Evolutionary conservation across 2,888 invertebrate species (phyloP).

Genomic region (Amiota minor): DNA sequence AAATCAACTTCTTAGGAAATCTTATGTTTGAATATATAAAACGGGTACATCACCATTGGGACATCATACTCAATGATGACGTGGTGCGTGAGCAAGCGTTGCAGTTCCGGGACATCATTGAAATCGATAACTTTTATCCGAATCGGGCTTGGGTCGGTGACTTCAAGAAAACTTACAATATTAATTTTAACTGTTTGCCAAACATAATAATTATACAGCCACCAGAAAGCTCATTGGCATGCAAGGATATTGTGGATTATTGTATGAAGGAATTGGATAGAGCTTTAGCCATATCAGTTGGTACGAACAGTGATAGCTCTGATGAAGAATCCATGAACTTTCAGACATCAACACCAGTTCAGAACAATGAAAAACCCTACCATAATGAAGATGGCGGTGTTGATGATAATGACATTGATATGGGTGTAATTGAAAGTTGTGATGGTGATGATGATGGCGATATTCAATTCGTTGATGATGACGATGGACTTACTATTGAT

Average conservation of each 20-base stretch:
- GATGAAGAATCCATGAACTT: background rate
- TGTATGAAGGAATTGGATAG: slow-evolving; percentile 48
- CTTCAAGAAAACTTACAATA: slow-evolving; percentile 51
- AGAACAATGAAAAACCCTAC: slow-evolving; percentile 13
- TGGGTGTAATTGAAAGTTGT: slow-evolving; percentile 17
- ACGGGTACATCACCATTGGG: slow-evolving; percentile 46
- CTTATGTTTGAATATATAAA: slow-evolving; percentile 53
- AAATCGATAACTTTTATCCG: slow-evolving; percentile 52
- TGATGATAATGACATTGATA: slow-evolving; percentile 3
- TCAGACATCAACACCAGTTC: background rate
- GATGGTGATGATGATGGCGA: slow-evolving; percentile 27
- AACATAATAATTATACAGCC: slow-evolving; percentile 42
- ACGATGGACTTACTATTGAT: slow-evolving; percentile 48
- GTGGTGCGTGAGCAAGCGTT: slow-evolving; percentile 47
- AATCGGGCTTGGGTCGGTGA: slow-evolving; percentile 52
- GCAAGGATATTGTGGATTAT: slow-evolving; percentile 47
- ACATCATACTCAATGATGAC: slow-evolving; percentile 41
- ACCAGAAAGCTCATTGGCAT: slow-evolving; percentile 46
- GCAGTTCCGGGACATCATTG: slow-evolving; percentile 47
- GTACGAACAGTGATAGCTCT: background rate
- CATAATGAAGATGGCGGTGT: background rate
- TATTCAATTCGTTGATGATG: slow-evolving; percentile 45
- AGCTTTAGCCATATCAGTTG: slow-evolving; percentile 1
- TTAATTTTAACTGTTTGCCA: slow-evolving; percentile 44
- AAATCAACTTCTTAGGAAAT: slow-evolving; percentile 54